Percentiles rank a stretch among this genome's conserved stretches.
Evolutionary conservation across 2,888 invertebrate species (phyloP).

Genomic region (Chaitophorus viminalis): DNA sequence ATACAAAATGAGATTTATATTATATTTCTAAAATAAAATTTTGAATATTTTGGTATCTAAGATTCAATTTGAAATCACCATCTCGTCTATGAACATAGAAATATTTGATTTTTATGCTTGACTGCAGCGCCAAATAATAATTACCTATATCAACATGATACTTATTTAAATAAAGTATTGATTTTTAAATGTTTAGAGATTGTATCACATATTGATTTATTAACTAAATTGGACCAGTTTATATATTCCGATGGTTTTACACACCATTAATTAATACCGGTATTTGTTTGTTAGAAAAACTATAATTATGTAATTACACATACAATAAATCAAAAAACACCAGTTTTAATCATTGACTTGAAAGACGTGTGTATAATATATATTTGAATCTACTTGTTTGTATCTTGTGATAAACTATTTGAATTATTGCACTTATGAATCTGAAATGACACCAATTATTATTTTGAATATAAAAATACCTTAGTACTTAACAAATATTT

Average conservation of each 20-base stretch:
- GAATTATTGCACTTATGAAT: constrained; percentile 24
- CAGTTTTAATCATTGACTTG: neutral
- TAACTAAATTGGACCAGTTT: neutral
- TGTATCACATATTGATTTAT: constrained; percentile 33
- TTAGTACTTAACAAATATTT: too few relatives aligned
- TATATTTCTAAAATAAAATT: neutral
- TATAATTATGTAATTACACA: constrained; percentile 34
- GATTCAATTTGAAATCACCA: neutral
- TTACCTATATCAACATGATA: constrained; percentile 4
- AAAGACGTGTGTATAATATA: neutral
- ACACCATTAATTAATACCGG: constrained; percentile 30
- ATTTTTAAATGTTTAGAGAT: constrained; percentile 24
- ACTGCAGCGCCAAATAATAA: neutral
- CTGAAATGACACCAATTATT: neutral
- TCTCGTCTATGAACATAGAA: constrained; percentile 14
- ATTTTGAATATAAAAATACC: neutral
- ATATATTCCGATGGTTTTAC: constrained; percentile 11
- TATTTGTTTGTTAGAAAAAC: constrained; percentile 31
- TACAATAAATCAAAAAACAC: constrained; percentile 32
- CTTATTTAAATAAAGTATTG: constrained; percentile 1
- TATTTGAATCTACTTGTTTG: neutral
- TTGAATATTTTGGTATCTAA: neutral
- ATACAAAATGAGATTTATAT: constrained; percentile 23
- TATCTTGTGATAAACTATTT: neutral
- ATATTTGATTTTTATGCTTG: constrained; percentile 12